Evolutionary conservation across 37 sponge, comb jelly and placozoan species (phyloP), one percentile per base, ranked within the genome.

Genomic region (Hormiphora californensis): DNA sequence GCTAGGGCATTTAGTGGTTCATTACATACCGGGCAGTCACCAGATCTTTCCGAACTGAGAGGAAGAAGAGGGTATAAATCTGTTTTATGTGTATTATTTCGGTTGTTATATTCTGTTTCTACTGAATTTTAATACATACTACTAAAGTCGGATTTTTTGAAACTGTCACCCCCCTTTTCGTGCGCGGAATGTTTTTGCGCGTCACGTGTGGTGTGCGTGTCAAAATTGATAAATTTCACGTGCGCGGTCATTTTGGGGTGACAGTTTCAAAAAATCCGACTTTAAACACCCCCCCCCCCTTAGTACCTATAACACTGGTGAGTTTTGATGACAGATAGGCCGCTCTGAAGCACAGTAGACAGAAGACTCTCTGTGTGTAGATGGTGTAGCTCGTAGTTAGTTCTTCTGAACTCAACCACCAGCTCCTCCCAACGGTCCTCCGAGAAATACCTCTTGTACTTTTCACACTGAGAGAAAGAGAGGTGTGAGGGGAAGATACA

Each of bases 241-340:
- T n/a, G n/a, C n/a, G n/a, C n/a, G n/a, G n/a, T n/a, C n/a, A n/a
- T n/a, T n/a, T n/a, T n/a, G n/a, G n/a, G n/a, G n/a, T n/a, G n/a
- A n/a, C n/a, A n/a, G n/a, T n/a, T n/a, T n/a, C n/a, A n/a, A n/a
- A n/a, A n/a, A n/a, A n/a, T n/a, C n/a, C n/a, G n/a, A n/a, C n/a
- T n/a, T n/a, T n/a, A n/a, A n/a, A n/a, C n/a, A n/a, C 65, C 8
- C 51, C 51, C 51, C 51, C 51, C 51, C 51, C 51, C n/a, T 17
- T 17, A 49, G 9, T 49, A 73, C 81, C 81, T 73, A 46, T 73
- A 73, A 33, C 81, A 73, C 81, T 73, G 81, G 38, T 73, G 81
- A 40, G 99, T 97, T 51, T 97, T 97, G 63, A 97, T 90, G 51
- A 95, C 91, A 38, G 95, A 91, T 34, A 97, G 92, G 21, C 99